These are phyloP conservation scores for Peribatodes rhomboidaria DNA, from an alignment of 2,888 invertebrate species.

Conservation along the genomic window DNA sequence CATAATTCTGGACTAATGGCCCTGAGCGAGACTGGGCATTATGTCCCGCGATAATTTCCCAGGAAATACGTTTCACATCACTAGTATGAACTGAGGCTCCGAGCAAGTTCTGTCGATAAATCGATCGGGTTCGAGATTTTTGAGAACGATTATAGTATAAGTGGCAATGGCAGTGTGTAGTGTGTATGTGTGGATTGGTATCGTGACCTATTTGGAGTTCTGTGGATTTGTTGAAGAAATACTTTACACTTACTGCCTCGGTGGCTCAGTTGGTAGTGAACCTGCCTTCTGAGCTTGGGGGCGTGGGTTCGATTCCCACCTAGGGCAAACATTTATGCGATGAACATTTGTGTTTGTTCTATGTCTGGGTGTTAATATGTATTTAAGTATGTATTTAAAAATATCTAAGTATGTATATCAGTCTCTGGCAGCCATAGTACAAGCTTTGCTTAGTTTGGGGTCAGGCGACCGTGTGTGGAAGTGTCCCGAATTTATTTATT, in stretches of 20 bases:
- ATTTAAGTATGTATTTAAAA: no score
- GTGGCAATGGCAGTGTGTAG: constrained; percentile 32
- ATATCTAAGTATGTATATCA: no score
- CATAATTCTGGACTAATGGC: constrained; percentile 84
- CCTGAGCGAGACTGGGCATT: constrained; percentile 58
- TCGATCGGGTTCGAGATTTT: constrained; percentile 51
- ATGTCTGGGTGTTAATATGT: no score
- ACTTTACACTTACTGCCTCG: neutral
- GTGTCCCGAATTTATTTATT: no score
- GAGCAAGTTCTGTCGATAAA: constrained; percentile 58
- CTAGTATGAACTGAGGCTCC: constrained; percentile 42
- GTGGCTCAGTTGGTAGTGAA: no score
- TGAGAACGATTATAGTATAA: constrained; percentile 37
- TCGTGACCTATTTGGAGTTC: constrained; percentile 12
- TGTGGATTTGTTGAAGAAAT: constrained; percentile 2
- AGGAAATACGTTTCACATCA: constrained; percentile 77
- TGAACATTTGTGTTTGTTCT: no score
- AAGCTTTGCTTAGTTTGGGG: no score
- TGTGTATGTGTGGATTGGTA: constrained; percentile 8
- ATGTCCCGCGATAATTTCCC: constrained; percentile 67
- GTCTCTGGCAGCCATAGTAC: no score
- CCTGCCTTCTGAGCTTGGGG: no score
- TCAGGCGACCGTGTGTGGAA: no score
- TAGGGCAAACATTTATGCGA: no score
- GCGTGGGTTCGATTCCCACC: no score